Base-by-base conservation (phyloP, 2,888 invertebrate genomes). In the Quadroppia sp. region DNA sequence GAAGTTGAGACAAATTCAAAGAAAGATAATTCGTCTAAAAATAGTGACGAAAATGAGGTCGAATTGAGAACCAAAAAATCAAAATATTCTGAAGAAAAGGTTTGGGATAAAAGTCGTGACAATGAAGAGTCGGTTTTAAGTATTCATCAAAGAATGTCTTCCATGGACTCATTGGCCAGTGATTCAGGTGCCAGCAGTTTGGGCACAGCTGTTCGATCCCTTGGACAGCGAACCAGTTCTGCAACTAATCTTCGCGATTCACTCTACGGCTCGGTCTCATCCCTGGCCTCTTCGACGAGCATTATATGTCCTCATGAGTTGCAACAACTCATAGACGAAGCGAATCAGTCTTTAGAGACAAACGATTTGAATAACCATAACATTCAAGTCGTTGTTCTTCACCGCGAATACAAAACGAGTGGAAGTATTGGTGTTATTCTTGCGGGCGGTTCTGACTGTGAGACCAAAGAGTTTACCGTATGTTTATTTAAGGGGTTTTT, bases 391-490 rank as follows among this genome's bases (percentile, higher is more conserved):
- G 86, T 89, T 61, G 85, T 88, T 30, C 83, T 89, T 75, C 88
- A 88, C 80, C 85, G 89, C 75, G 89, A 89, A 80, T 64, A 59
- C 53, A 45, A 48, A 25, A 53, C 70, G 4, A 71, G 87, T 64
- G 88, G 90, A 28, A 91, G 90, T 80, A 89, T 94, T 75, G 94
- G 94, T 59, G 89, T 94, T 76, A 92, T 91, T 61, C 84, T 94
- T 78, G 92, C 92, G 71, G 94, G 94, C 75, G 94, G 94, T 71
- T 88, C 89, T 23, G 94, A 94, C 82, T 93, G 92, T 81, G 94
- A 94, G 85, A 89, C 90, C 80, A 94, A 92, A 84, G 92, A 92
- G 83, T 92, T 94, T 77, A 92, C 92, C 80, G 92, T 91, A 83
- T 84, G 87, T 20, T 75, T 25, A 2, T 36, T 9, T 32, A 50